Conservation (phyloP, 2,888 invertebrate genomes). For the Gymnosoma rotundatum region DNA sequence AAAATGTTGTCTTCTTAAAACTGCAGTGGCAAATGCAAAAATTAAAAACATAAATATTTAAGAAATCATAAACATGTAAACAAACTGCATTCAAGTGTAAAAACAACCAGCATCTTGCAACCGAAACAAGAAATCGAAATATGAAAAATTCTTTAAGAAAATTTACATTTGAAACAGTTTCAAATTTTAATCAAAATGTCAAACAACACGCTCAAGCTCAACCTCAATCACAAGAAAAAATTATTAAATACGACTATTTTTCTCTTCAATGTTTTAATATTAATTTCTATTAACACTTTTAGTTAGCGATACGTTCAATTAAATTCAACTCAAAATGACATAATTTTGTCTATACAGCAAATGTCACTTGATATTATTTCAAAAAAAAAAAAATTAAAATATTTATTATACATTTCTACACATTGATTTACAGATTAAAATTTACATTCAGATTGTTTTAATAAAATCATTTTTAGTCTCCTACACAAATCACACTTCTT, state of each 20-base stretch:
- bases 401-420: constrained; percentile 11
- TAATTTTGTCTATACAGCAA: constrained; percentile 58
- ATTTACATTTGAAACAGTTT: constrained; percentile 56
- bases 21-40: constrained; percentile 49
- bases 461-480: constrained; percentile 58
- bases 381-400: constrained; percentile 25
- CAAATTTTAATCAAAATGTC: constrained; percentile 59
- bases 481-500: constrained; percentile 54
- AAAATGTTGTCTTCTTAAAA: background rate
- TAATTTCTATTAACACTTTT: constrained; percentile 37
- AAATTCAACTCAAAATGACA: constrained; percentile 56
- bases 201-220: constrained; percentile 48
- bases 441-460: constrained; percentile 40
- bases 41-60: constrained; percentile 32
- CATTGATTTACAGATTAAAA: constrained; percentile 10
- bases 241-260: constrained; percentile 38
- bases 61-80: constrained; percentile 54
- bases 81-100: constrained; percentile 63
- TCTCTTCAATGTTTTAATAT: constrained; percentile 1
- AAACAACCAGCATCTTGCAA: constrained; percentile 50
- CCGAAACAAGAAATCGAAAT: constrained; percentile 42
- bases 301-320: constrained; percentile 37
- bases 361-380: constrained; percentile 59
- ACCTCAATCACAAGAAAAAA: constrained; percentile 39
- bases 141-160: constrained; percentile 42